Conservation (phyloP, 2,888 invertebrate genomes). For the Acanthosoma haemorrhoidale region DNA sequence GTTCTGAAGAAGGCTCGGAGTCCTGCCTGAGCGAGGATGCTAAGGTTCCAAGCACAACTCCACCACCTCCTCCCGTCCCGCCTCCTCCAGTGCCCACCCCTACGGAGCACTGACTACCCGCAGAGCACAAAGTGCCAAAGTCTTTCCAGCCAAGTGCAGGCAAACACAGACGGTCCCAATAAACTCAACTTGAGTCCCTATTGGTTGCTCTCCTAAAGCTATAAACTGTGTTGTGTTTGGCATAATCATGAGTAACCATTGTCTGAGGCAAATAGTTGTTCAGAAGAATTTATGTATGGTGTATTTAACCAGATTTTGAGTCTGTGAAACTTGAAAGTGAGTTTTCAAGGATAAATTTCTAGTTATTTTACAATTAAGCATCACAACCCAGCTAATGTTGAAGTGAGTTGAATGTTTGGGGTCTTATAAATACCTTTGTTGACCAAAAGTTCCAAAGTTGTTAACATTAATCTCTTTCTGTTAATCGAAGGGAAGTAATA, state of each 20-base stretch:
- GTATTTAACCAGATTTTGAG: neutral
- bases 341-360: no score
- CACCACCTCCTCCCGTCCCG: conserved; percentile 25
- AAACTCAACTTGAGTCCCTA: neutral
- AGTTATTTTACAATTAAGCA: no score
- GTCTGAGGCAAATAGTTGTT: neutral
- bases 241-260: no score
- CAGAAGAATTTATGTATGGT: neutral
- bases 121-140: conserved; percentile 13
- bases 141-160: conserved; percentile 4
- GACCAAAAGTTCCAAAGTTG: no score
- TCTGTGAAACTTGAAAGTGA: no score
- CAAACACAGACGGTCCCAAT: neutral
- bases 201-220: no score
- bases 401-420: no score
- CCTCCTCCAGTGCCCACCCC: neutral
- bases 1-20: conserved; percentile 41
- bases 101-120: neutral
- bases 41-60: conserved; percentile 34
- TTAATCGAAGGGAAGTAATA: no score
- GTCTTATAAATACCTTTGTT: no score
- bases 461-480: no score
- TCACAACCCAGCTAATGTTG: no score
- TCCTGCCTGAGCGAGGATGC: conserved; percentile 41
- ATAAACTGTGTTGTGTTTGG: neutral